These are phyloP conservation scores for Neostethus bicornis DNA, from an alignment of 2,797 vertebrate species.

Conservation along the genomic window DNA sequence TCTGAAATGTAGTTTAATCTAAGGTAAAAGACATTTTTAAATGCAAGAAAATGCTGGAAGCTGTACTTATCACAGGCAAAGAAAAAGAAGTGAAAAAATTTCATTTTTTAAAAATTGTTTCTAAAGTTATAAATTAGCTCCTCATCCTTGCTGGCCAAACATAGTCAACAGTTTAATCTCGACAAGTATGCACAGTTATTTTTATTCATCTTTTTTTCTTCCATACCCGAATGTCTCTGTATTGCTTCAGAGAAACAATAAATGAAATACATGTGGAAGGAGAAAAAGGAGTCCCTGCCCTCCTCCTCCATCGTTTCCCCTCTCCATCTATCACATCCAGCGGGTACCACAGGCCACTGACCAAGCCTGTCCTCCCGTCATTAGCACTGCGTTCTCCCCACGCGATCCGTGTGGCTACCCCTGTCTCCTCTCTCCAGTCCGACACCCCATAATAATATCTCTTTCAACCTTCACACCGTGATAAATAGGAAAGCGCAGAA, in stretches of 20 bases:
- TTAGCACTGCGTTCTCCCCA: constrained; percentile 95
- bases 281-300: constrained; percentile 38
- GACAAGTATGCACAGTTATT: neutral
- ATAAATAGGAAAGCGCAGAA: constrained; percentile 99
- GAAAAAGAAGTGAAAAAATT: neutral
- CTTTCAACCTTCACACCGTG: constrained; percentile 99
- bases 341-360: constrained; percentile 97
- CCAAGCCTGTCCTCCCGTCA: constrained; percentile 99
- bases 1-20: too few relatives aligned
- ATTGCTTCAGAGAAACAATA: constrained; percentile 53
- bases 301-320: constrained; percentile 46
- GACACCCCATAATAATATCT: constrained; percentile 97
- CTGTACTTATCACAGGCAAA: too few relatives aligned
- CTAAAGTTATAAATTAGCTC: too few relatives aligned
- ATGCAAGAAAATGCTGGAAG: too few relatives aligned
- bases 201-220: neutral
- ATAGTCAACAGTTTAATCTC: constrained; percentile 5
- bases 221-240: constrained; percentile 21
- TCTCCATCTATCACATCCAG: constrained; percentile 97
- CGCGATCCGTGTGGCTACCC: constrained; percentile 99
- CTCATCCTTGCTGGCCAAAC: too few relatives aligned
- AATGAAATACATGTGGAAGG: constrained; percentile 52
- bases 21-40: too few relatives aligned
- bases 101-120: too few relatives aligned
- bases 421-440: constrained; percentile 99